These are phyloP conservation scores for Mergus octosetaceus DNA, from an alignment of 2,797 vertebrate genomes.

Conservation along the genomic window DNA sequence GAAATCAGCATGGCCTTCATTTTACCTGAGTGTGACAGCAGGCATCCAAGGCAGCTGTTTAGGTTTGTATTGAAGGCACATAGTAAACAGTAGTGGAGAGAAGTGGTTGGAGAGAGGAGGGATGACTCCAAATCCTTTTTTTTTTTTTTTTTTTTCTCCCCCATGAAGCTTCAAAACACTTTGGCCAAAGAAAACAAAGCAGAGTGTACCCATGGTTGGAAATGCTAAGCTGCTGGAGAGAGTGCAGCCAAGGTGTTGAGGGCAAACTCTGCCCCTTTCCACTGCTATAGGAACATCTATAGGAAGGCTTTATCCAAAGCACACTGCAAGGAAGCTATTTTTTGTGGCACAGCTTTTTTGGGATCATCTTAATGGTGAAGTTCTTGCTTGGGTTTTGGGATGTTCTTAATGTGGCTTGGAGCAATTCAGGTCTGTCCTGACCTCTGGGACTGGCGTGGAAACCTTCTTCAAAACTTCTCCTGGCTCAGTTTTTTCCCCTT, in stretches of 20 bases:
- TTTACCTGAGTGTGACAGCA: background rate
- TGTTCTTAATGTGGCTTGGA: background rate
- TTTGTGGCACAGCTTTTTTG: background rate
- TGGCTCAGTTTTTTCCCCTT: background rate
- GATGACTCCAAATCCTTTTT: background rate
- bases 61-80: background rate
- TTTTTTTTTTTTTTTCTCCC: background rate
- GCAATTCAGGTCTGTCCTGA: background rate
- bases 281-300: background rate
- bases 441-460: background rate
- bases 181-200: background rate
- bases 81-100: background rate
- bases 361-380: rapidly evolving
- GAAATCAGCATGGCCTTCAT: background rate
- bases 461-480: background rate
- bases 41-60: background rate
- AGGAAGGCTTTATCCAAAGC: background rate
- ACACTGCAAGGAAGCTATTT: background rate
- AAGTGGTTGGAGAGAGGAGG: background rate
- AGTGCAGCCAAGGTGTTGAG: background rate
- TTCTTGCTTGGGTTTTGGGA: background rate
- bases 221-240: background rate
- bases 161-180: background rate
- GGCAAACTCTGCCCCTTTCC: background rate
- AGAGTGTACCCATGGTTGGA: background rate